Base-by-base conservation (phyloP, 2,888 invertebrate genomes). In the Aproaerema taeniolella region DNA sequence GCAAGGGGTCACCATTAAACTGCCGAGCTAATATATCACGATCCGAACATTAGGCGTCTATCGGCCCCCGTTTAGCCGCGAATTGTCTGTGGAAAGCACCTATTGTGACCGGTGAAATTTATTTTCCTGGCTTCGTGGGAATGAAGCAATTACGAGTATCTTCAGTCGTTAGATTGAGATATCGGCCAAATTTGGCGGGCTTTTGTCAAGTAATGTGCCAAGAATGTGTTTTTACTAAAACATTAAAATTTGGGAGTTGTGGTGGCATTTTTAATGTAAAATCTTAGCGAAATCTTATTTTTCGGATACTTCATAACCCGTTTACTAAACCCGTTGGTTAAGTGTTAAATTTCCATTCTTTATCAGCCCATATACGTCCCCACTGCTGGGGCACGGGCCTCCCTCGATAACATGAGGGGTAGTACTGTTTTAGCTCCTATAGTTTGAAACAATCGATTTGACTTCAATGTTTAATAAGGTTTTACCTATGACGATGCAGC, bases 61-160 rank as follows among this genome's bases (percentile, higher is more conserved):
- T 73, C 67, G 69, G 65, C 67, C 67, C 55, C 68, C 64, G 70
- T 74, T 77, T 77, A 74, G 61, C 53, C 53, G 67, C 61, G 62
- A 68, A 70, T 68, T 68, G 69, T 71, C 71, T 68, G 65, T 62
- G 68, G 71, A 76, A 76, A 75, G 68, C 73, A 62, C 66, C 76
- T 63, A 75, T 78, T 76, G 79, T 76, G 67, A 65, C 58, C 60
- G 63, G 67, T 59, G 67, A 76, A 77, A 77, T 77, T 71, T 74
- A 72, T 76, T 71, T 72, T 70, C 67, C 62, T 70, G 61, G 55
- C 61, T 55, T 58, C 70, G 74, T 77, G 74, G 64, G 74, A 79
- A 75, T 78, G 62, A 67, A 72, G 73, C 68, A 79, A 76, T 77
- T 77, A 76, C n/a, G n/a, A n/a, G n/a, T n/a, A 15, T 68, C 61